Conservation (phyloP, 2,113 vertebrate genomes). For the Panthera uncia region DNA sequence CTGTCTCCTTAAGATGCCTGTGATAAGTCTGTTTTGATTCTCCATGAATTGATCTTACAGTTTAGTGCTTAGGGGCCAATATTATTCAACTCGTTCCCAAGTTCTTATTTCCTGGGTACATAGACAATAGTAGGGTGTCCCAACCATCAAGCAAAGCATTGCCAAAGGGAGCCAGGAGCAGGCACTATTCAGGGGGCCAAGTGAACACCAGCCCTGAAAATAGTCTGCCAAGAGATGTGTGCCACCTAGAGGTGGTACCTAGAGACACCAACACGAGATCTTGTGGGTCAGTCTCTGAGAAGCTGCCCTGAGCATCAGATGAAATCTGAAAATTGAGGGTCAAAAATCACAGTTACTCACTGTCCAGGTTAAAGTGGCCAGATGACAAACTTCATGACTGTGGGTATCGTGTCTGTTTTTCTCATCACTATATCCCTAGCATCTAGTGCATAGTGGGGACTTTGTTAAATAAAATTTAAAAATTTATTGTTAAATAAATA, state of each 20-base stretch:
- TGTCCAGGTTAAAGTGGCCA: neutral
- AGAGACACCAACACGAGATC: neutral
- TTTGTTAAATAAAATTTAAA: too few relatives aligned
- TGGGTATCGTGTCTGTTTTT: neutral
- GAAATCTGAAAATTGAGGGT: neutral
- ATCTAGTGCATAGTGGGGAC: neutral
- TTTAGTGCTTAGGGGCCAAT: neutral
- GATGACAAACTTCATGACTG: neutral
- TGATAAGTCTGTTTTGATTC: neutral
- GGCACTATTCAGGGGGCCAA: neutral
- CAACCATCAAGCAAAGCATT: neutral
- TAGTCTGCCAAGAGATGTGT: neutral
- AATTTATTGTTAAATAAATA: neutral
- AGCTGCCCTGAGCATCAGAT: neutral
- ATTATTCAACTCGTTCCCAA: neutral
- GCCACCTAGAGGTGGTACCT: neutral
- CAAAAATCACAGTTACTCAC: neutral
- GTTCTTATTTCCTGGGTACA: neutral
- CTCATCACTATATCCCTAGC: neutral
- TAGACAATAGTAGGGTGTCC: neutral
- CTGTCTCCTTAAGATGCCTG: neutral
- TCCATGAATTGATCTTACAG: neutral
- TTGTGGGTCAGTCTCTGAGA: neutral
- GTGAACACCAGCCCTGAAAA: neutral
- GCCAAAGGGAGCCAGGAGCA: neutral